phyloP scores from a whole-genome alignment of 2,113 vertebrate species.

The Pontoporia blainvillei region DNA sequence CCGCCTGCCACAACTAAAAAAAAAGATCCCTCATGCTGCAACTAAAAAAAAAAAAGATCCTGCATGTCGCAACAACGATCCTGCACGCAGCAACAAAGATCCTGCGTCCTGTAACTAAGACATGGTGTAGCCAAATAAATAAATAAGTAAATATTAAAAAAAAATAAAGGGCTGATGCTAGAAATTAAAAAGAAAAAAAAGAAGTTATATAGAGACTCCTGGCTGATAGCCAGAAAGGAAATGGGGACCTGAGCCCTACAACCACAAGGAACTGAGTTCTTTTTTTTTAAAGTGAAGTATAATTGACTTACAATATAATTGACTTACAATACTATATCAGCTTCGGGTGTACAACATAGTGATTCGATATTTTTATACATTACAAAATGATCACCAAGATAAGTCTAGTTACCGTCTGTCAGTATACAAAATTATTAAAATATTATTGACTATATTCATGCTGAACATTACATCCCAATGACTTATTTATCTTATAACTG shows the following conservation, averaged over 20 bases:
- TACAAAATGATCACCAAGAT: neutral
- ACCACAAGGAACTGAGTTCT: neutral
- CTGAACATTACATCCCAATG: neutral
- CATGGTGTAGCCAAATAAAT: no score
- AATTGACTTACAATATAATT: neutral
- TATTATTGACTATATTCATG: neutral
- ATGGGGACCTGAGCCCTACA: neutral
- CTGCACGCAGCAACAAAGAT: no score
- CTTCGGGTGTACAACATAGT: neutral
- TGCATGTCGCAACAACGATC: no score
- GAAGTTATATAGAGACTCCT: neutral
- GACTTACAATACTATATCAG: neutral
- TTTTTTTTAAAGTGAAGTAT: neutral
- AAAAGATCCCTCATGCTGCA: no score
- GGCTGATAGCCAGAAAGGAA: neutral
- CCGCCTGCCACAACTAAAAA: no score
- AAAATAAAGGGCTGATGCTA: no score
- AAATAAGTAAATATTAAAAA: no score
- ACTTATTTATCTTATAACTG: neutral
- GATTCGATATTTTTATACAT: neutral
- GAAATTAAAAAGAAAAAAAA: neutral
- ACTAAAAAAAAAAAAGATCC: no score
- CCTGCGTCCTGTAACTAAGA: no score
- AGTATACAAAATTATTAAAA: neutral
- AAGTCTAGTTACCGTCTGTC: neutral